Evolutionary conservation across 1,140 invertebrate species (phyloP), one percentile per base, ranked within the genome.

Genomic region (Dreissena polymorpha): DNA sequence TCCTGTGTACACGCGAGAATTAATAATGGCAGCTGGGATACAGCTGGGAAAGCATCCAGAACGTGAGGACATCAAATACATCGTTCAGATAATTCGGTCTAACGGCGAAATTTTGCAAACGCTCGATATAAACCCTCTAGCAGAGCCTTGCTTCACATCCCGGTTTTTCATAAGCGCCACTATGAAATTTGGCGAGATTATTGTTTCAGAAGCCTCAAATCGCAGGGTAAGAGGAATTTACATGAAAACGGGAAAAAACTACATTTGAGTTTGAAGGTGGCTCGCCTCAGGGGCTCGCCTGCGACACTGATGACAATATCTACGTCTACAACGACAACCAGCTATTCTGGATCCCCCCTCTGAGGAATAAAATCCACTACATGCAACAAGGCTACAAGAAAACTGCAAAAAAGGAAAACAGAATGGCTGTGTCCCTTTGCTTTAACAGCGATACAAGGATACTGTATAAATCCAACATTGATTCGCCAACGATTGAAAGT

Each of bases 181-280:
- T 7, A 82, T 73, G 79, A 82, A 82, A 65, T 74, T 74, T 73
- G 79, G 69, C 55, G 79, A 82, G 49, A 82, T 82, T 57, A 71
- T 82, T n/a, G 64, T 82, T 3, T 68, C 79, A 12, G 70, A 73
- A 27, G 71, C 69, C 10, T 25, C 71, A 39, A 10, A 65, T 7
- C 53, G 69, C 13, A 73, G 63, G 53, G 64, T 82, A 13, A 8
- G 79, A 67, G 79, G 79, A 0, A 18, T 82, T 27, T 63, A 72
- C 23, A 73, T 82, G 63, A 73, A 65, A 55, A 73, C 64, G 14
- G 79, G 79, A 7, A 82, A n/a, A 82, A 74, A 82, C 79, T n/a
- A 1, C 74, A 14, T 82, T 72, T 74, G 79, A 82, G 69, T 82
- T 82, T 74, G 79, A 82, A 72, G 79, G 79, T 0, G 79, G 79